Conservation (phyloP, 30 jellyfish, hydroid and myxozoan species). For the Hydra vulgaris region DNA sequence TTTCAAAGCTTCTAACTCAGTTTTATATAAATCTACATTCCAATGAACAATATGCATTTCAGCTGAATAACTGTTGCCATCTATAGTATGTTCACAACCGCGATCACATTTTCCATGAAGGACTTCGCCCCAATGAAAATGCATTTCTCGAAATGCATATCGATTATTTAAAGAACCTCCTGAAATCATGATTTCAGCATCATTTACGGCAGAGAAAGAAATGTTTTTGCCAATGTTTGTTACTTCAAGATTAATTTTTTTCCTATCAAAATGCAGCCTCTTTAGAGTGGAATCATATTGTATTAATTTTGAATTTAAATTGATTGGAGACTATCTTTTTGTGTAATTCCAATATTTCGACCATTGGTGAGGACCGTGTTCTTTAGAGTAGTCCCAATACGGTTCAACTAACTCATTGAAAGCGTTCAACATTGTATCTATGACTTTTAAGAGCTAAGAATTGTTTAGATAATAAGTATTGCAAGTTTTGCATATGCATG, state of each 20-base stretch:
- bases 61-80: slow-evolving; percentile 59
- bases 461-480: too few species aligned
- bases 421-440: too few species aligned
- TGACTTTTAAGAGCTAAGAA: too few species aligned
- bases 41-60: slow-evolving; percentile 87
- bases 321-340: slow-evolving; percentile 22
- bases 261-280: background rate
- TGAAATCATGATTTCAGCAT: slow-evolving; percentile 14
- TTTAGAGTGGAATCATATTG: slow-evolving; percentile 2
- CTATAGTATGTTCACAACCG: slow-evolving; percentile 83
- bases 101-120: slow-evolving; percentile 20
- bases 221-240: slow-evolving; percentile 45
- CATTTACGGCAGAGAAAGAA: slow-evolving; percentile 21
- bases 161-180: slow-evolving; percentile 69
- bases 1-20: slow-evolving; percentile 48
- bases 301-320: slow-evolving; percentile 1
- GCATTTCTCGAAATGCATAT: slow-evolving; percentile 55
- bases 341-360: slow-evolving; percentile 6
- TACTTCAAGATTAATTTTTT: background rate
- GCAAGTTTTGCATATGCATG: too few species aligned
- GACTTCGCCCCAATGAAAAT: slow-evolving; percentile 76
- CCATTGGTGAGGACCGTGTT: slow-evolving; percentile 22
- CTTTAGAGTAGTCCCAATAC: slow-evolving; percentile 19
- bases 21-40: slow-evolving; percentile 31
- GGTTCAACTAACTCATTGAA: too few species aligned